Percentiles rank a stretch among this genome's conserved stretches.
These are phyloP conservation scores for Nymphalis io DNA, from an alignment of 1,140 invertebrate species.

Conservation along the genomic window DNA sequence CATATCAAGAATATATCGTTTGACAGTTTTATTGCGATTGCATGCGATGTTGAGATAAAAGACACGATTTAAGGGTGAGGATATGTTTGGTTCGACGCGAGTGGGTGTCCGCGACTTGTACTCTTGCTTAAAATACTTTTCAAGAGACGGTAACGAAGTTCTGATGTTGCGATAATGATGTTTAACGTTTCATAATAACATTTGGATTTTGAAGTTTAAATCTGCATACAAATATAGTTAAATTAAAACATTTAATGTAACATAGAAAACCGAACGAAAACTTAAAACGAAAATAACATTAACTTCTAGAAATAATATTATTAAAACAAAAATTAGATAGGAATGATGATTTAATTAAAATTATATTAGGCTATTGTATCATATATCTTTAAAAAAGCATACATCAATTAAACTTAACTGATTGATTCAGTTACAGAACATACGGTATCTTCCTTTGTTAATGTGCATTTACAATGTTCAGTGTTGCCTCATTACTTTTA, in stretches of 20 bases:
- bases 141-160: neutral
- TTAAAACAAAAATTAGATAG: neutral
- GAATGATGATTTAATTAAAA: too few relatives aligned
- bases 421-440: neutral
- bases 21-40: constrained; percentile 75
- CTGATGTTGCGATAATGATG: constrained; percentile 31
- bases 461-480: neutral
- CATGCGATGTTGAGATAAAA: constrained; percentile 61
- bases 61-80: constrained; percentile 45
- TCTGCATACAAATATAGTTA: constrained; percentile 23
- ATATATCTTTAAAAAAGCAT: too few relatives aligned
- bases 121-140: constrained; percentile 17
- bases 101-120: constrained; percentile 38
- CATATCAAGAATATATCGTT: constrained; percentile 68
- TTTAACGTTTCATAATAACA: constrained; percentile 21
- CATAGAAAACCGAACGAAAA: constrained; percentile 6
- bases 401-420: too few relatives aligned
- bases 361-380: too few relatives aligned
- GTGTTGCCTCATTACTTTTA: neutral
- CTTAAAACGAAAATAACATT: neutral
- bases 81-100: constrained; percentile 36
- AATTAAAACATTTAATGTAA: constrained; percentile 5
- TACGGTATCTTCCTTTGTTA: neutral
- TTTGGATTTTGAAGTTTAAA: constrained; percentile 3
- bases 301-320: neutral